Base-by-base conservation (phyloP, 2,888 invertebrate genomes). In the Mantis religiosa region DNA sequence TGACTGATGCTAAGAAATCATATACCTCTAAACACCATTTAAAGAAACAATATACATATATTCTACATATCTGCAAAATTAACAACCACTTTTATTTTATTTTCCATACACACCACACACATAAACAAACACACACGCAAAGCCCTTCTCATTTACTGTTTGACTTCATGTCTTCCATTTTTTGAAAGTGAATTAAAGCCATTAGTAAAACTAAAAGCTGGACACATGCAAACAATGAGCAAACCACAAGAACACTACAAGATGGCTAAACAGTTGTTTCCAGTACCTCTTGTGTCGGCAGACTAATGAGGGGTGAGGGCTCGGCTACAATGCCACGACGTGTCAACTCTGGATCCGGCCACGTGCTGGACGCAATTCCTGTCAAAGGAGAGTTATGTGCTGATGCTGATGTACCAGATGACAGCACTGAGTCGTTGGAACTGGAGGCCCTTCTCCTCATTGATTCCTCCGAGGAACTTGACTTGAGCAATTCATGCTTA, bases 261-360 rank as follows among this genome's bases (percentile, higher is more conserved):
- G 93, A n/a, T 30, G 89, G 27, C 83, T 94, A 96, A 93, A 96
- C 96, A 93, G 95, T 95, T 92, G 95, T 96, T 95, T 96, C 95
- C 93, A 96, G 94, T 95, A 96, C 96, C 95, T 96, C 95, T 89
- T 91, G 90, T 83, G 89, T 82, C 28, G 89, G 90, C 9, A 89
- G 87, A 6, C 84, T 82, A 88, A 89, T 90, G 54, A 89, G 90
- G 20, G 90, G 89, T 28, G 89, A 86, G 2, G 89, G 88, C 47
- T 90, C 90, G 1, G 89, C 85, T 4, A 86, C 89, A n/a, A 87
- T 71, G 83, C 89, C 88, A 28, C 90, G 88, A 41, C 88, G 85
- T 14, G 90, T 87, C 27, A 90, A 88, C 81, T 89, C 90, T 47
- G 90, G 89, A 84, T 87, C 89, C 14, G 89, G 90, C 89, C 89